Evolutionary conservation across 2,888 invertebrate species (phyloP).

Genomic region (Blastobasis lacticolella): DNA sequence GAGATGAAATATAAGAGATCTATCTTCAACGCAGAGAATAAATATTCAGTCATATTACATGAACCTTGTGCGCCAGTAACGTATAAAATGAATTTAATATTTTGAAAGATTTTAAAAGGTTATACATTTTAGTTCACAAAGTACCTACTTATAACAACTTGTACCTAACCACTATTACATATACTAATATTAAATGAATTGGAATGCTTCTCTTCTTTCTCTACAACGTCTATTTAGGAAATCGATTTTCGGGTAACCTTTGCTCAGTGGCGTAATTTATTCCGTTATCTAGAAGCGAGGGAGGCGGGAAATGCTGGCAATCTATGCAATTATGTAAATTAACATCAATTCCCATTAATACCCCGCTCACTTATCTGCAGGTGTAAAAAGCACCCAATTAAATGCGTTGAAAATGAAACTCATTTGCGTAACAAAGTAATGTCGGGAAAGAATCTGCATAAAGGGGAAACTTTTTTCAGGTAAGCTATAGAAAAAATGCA

Average conservation of each 20-base stretch:
- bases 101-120: neutral
- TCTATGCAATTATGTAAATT: constrained; percentile 12
- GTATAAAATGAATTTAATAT: neutral
- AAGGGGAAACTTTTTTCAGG: neutral
- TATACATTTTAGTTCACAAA: neutral
- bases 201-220: too few relatives aligned
- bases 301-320: constrained; percentile 3
- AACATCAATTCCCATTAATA: constrained; percentile 3
- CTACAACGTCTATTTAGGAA: too few relatives aligned
- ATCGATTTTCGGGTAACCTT: neutral
- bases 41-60: too few relatives aligned
- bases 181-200: too few relatives aligned
- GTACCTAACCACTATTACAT: neutral
- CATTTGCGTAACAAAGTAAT: neutral
- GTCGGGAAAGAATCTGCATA: neutral
- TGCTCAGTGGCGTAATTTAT: constrained; percentile 1
- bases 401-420: neutral
- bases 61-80: too few relatives aligned
- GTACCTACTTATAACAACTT: neutral
- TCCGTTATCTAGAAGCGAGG: constrained; percentile 5
- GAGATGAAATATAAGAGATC: neutral
- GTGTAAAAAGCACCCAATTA: too few relatives aligned
- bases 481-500: neutral
- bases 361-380: neutral
- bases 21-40: too few relatives aligned